phyloP scores from a whole-genome alignment of 2,113 vertebrate genomes.

The Passer montanus region DNA sequence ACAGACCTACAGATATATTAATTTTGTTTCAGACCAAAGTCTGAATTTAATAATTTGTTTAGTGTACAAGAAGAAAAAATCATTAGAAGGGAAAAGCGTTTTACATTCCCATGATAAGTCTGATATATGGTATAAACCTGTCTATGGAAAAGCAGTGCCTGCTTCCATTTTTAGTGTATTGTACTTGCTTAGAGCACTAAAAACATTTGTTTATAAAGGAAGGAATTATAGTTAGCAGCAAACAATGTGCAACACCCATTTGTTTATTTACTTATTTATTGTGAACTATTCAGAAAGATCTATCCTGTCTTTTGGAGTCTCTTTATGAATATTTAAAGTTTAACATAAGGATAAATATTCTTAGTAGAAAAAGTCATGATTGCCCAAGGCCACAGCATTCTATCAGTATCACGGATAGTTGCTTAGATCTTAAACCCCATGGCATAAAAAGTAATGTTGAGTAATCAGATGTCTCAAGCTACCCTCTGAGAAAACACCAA shows the following conservation, averaged over 20 bases:
- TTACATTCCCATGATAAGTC: not conserved
- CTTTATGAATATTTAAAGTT: constrained; percentile 37
- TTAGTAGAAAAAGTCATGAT: not conserved
- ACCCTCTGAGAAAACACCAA: not conserved
- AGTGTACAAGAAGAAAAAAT: not conserved
- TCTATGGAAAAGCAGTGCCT: not conserved
- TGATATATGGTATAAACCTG: not conserved
- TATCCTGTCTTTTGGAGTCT: not conserved
- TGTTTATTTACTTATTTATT: constrained; percentile 51
- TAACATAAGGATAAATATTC: constrained; percentile 16
- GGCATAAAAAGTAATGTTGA: not conserved
- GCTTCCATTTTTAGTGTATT: not conserved
- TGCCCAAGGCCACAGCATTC: constrained; percentile 10
- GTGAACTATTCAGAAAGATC: not conserved
- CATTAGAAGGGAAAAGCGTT: not conserved
- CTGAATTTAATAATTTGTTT: not conserved
- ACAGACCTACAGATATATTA: not conserved
- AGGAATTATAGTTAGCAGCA: not conserved
- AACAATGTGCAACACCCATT: not conserved
- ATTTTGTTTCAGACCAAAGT: not conserved
- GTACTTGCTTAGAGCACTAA: not conserved
- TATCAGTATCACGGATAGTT: not conserved
- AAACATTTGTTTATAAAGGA: not conserved
- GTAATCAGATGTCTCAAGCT: not conserved
- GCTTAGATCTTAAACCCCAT: not conserved